These are phyloP conservation scores for Mastomys coucha DNA, from an alignment of 2,113 vertebrate species.

Conservation along the genomic window DNA sequence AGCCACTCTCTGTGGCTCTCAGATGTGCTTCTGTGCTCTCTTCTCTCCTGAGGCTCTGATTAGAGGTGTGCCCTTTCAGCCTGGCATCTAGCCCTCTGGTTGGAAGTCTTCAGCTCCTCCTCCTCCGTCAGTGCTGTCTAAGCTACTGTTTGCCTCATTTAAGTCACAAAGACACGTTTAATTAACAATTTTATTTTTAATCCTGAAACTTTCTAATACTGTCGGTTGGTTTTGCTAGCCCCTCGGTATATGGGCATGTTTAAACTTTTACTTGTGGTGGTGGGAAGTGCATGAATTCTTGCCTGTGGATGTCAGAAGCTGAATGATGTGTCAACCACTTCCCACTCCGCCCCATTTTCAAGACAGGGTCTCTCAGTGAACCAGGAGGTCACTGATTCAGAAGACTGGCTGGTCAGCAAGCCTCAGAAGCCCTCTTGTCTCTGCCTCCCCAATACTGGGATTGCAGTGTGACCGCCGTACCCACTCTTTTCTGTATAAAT, in stretches of 20 bases:
- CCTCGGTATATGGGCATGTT: neutral
- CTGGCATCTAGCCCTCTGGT: neutral
- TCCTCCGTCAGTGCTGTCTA: constrained; percentile 9
- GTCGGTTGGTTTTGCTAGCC: neutral
- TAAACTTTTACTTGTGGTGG: neutral
- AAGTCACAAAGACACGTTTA: neutral
- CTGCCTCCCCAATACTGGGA: neutral
- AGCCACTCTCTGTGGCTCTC: too few species aligned
- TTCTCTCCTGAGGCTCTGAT: neutral
- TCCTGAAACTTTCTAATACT: neutral
- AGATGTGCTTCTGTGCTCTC: neutral
- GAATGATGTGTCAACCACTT: neutral
- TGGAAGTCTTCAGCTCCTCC: constrained; percentile 31
- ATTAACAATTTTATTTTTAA: constrained; percentile 22
- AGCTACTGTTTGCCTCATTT: constrained; percentile 8
- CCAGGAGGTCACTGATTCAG: neutral
- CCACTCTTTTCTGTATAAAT: neutral
- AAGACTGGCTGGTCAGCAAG: neutral
- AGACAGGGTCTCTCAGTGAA: neutral
- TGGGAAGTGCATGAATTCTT: too few species aligned
- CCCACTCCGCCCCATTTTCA: neutral
- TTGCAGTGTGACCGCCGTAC: neutral
- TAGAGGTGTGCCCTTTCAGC: neutral
- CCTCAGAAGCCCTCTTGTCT: neutral
- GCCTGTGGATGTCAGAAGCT: neutral